These are phyloP conservation scores for Narcine bancroftii DNA, from an alignment of 2,113 vertebrate species.

Conservation along the genomic window DNA sequence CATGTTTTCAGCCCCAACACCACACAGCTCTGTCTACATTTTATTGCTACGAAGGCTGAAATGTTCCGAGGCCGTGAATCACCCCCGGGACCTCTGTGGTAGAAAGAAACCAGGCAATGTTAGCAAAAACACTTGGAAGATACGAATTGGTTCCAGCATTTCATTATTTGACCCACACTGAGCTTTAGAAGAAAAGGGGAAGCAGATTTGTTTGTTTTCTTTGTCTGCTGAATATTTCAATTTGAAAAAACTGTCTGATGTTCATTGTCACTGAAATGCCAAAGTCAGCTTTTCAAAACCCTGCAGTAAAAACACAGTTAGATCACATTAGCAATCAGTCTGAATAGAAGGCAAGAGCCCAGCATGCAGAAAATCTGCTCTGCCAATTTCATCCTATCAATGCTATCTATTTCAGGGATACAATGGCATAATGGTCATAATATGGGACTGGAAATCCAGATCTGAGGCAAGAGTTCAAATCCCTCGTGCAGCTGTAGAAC, in stretches of 20 bases:
- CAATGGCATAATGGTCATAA: too few relatives aligned
- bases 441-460: too few relatives aligned
- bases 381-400: background rate
- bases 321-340: slow-evolving; percentile 9
- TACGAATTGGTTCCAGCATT: background rate
- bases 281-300: background rate
- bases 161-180: background rate
- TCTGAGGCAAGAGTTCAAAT: too few relatives aligned
- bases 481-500: too few relatives aligned
- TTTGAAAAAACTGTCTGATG: background rate
- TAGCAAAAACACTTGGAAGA: slow-evolving; percentile 4
- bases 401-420: background rate
- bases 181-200: background rate
- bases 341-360: slow-evolving; percentile 2
- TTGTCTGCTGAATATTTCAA: background rate
- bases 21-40: background rate
- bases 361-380: background rate
- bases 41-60: background rate
- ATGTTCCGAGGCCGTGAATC: background rate
- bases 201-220: slow-evolving; percentile 2
- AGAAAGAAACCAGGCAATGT: background rate
- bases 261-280: background rate
- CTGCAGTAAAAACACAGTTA: slow-evolving; percentile 14
- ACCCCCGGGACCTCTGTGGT: background rate
- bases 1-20: background rate